Base-by-base conservation (phyloP, 2,113 vertebrate species). In the Panurus biarmicus region DNA sequence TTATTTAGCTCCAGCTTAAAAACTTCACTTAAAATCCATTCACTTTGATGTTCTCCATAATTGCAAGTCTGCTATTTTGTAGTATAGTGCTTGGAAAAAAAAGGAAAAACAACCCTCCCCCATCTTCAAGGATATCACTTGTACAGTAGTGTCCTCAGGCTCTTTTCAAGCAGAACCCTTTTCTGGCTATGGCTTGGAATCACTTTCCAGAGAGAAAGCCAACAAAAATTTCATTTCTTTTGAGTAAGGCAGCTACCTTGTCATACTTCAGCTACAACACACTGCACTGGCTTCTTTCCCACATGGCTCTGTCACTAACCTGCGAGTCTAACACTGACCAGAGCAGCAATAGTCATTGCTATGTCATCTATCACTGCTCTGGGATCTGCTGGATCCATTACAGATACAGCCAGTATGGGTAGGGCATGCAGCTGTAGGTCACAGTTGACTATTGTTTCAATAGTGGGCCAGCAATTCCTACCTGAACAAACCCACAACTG, bases 1-100 rank as follows among this genome's bases (percentile, higher is more conserved):
- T 92, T 89, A 86, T 81, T 93, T 72, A 92, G 58, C 64, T 53
- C 31, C 62, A 74, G 45, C 57, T 91, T 92, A 61, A 90, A 93
- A 95, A 42, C 71, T 40, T 93, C 15, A 14, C 70, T 87, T 87
- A 67, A 94, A 85, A 82, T 60, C 81, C 45, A 26, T 90, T 95
- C 72, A 22, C 51, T 94, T 94, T 76, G 76, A 94, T 78, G 74
- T 65, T 76, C 33, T 70, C 70, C 16, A 22, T 87, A 82, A 94
- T 76, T 85, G 77, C 54, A 70, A 70, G 50, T 72, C 53, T 85
- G 60, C 1, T 19, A 28, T 91, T 90, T 89, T 82, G 50, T 81
- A 91, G 50, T 51, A 87, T 9, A 48, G 48, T 3, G 6, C 17
- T 70, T 79, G n/a, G 12, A 75, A 90, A 82, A 78, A 85, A 42